Conservation (phyloP, 2,797 vertebrate genomes). For the Aldrovandia affinis region DNA sequence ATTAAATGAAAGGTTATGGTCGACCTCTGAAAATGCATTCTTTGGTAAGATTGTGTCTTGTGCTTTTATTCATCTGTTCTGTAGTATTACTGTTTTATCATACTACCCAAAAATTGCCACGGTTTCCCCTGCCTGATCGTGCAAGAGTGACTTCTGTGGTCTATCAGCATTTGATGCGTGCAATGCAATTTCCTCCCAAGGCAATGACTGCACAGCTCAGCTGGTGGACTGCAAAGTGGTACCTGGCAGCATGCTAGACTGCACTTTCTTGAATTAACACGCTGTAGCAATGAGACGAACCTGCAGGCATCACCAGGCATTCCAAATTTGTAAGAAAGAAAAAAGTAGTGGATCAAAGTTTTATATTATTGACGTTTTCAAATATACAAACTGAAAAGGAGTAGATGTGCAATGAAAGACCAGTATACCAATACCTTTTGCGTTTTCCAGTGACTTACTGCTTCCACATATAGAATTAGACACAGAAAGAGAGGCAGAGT, state of each 20-base stretch:
- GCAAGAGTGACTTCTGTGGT: neutral
- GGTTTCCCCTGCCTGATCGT: neutral
- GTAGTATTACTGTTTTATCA: too few species aligned
- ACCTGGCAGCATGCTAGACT: neutral
- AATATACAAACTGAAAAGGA: neutral
- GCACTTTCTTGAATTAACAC: neutral
- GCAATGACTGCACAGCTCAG: neutral
- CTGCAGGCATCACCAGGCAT: neutral
- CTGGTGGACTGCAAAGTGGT: neutral
- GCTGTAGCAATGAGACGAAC: neutral
- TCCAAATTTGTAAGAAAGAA: neutral
- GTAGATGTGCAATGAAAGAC: neutral
- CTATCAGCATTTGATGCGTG: neutral
- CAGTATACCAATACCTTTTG: too few species aligned
- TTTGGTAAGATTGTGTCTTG: too few species aligned
- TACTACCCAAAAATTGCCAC: too few species aligned
- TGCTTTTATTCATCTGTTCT: too few species aligned
- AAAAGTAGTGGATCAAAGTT: neutral
- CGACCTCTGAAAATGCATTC: too few species aligned
- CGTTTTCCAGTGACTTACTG: slow-evolving; percentile 7
- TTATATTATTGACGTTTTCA: neutral
- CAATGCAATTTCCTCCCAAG: neutral
- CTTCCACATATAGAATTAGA: neutral
- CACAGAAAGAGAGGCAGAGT: neutral
- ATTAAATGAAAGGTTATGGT: too few species aligned